phyloP scores from a whole-genome alignment of 2,797 vertebrate genomes.

The Synanceia verrucosa region DNA sequence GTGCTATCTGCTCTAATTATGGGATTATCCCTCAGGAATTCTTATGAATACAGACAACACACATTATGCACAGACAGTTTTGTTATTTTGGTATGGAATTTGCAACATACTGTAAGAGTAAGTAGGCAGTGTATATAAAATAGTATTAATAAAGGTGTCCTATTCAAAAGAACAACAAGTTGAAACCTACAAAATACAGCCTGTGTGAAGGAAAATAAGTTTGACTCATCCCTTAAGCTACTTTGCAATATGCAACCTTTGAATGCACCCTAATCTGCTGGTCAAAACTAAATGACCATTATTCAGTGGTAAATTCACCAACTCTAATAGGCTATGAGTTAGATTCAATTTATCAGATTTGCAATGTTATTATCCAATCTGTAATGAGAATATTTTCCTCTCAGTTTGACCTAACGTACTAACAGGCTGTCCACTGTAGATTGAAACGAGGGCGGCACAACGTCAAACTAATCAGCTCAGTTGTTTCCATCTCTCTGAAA shows the following conservation, averaged over 20 bases:
- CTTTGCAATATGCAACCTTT: conserved; percentile 62
- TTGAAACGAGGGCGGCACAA: conserved; percentile 59
- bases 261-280: conserved; percentile 62
- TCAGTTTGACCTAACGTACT: conserved; percentile 48
- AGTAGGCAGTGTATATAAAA: not conserved
- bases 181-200: conserved; percentile 10
- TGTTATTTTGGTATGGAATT: conserved; percentile 35
- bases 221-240: conserved; percentile 38
- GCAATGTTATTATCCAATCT: conserved; percentile 76
- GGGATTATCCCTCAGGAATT: conserved; percentile 77
- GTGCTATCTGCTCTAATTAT: conserved; percentile 78
- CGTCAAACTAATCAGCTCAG: conserved; percentile 71
- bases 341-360: conserved; percentile 77
- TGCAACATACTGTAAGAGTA: conserved; percentile 34
- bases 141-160: not conserved
- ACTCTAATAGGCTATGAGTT: conserved; percentile 78
- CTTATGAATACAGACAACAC: conserved; percentile 45
- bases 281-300: conserved; percentile 74
- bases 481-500: conserved; percentile 79
- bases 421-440: conserved; percentile 62
- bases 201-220: conserved; percentile 18
- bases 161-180: conserved; percentile 8
- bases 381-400: conserved; percentile 61
- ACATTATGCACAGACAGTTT: not conserved
- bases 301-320: conserved; percentile 82